Evolutionary conservation across 2,888 invertebrate species (phyloP), one percentile per base, ranked within the genome.

Genomic region (Drosophila parthenogenetica): DNA sequence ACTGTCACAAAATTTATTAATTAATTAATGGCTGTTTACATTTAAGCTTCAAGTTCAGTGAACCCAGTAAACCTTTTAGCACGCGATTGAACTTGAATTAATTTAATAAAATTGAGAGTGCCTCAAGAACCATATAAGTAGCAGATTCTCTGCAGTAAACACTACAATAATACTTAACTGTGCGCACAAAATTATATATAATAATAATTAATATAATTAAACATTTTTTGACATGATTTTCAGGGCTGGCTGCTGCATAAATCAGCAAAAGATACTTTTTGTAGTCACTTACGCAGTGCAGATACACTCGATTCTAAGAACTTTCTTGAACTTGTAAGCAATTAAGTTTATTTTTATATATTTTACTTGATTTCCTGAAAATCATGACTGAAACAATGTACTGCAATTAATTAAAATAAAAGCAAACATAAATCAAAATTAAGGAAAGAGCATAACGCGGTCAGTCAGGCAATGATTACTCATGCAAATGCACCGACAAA

Each of bases 331-430:
- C 29, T 29, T 29, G 8, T 8, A 29, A 29, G 11, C 19, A 54
- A 14, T 25, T 54, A 22, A 22, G n/a, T 42, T 42, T n/a, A 7
- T 7, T 22, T 35, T 13, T 35, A 13, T 13, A 35, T 13, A 13
- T 35, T 22, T 7, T 5, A 11, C 16, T 22, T 43, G 17, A 25
- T 13, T 49, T 43, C 35, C 13, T 35, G 11, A 35, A 37, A 58
- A 61, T 53, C 51, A 32, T 61, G 11, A 14, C 7, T 25, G 14
- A 29, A 57, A 19, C 42, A 60, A 45, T 54, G 58, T 68, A 50
- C 43, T 69, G 69, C 67, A 81, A 68, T 81, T 87, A 87, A 87
- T 74, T 81, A 60, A 83, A 73, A 69, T 64, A 55, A 73, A 70
- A 74, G 58, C 67, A 63, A 49, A 64, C 60, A 74, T 78, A 77